Conservation (phyloP, 1,140 invertebrate species). For the Lineus longissimus region DNA sequence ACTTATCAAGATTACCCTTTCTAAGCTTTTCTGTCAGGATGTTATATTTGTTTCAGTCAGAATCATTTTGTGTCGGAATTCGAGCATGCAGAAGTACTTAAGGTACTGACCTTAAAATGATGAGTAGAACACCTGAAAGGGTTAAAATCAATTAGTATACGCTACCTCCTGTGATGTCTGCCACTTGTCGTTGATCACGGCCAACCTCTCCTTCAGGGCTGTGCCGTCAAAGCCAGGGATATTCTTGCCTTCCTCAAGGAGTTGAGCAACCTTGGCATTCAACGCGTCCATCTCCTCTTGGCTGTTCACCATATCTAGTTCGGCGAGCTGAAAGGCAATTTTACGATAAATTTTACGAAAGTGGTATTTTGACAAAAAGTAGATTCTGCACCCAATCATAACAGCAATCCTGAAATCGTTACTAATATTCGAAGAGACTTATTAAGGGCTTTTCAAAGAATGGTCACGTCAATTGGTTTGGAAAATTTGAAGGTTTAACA, state of each 20-base stretch:
- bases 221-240: slow-evolving; percentile 68
- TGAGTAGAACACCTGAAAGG: too few species aligned
- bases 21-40: too few species aligned
- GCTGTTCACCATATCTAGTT: slow-evolving; percentile 46
- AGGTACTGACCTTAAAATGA: too few species aligned
- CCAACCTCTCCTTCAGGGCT: slow-evolving; percentile 48
- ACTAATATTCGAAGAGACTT: too few species aligned
- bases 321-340: slow-evolving; percentile 39
- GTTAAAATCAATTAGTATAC: background rate
- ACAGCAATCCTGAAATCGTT: background rate
- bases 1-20: too few species aligned
- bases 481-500: too few species aligned
- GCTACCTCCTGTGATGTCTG: slow-evolving; percentile 67
- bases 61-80: background rate
- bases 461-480: too few species aligned
- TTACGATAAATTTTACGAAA: too few species aligned
- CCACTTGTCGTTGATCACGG: slow-evolving; percentile 62
- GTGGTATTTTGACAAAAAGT: too few species aligned
- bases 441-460: too few species aligned
- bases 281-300: slow-evolving; percentile 43
- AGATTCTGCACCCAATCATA: background rate
- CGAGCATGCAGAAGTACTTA: background rate
- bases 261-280: slow-evolving; percentile 42
- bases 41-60: too few species aligned
- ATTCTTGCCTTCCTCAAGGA: slow-evolving; percentile 53